Base-by-base conservation (phyloP, 23 tunicate genomes). In the Diplosoma virens region DNA sequence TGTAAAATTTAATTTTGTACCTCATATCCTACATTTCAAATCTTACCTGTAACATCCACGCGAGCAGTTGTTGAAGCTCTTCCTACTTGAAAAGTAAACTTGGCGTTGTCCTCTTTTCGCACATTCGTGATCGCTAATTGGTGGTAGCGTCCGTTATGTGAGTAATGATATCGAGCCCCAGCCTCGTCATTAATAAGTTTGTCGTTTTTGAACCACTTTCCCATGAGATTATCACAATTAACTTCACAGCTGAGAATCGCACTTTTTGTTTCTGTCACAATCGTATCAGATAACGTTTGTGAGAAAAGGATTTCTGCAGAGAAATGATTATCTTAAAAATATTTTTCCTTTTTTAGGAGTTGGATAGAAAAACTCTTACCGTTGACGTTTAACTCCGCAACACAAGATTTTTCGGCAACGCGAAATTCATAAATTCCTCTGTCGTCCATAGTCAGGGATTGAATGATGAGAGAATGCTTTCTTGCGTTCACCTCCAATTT, bases 141-240 rank as follows among this genome's bases (percentile, higher is more conserved):
- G 1, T 28, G 41, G 60, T 58, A 37, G 3, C 24, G 72, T 32
- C 53, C 81, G 14, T 56, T 32, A 16, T 66, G 33, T 18, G 56
- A 22, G 32, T 71, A 58, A 27, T 37, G 77, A 21, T 28, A 47
- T 37, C 83, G 70, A 50, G 60, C 55, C 16, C 48, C 28, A 48
- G 66, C 72, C 21, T 50, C 81, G 0, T 71, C 75, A 28, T 55
- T 65, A 20, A 90, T 17, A 3, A 18, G 70, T 30, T 73, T 60
- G 1, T 92, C 92, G 52, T 92, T 79, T 71, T 74, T 75, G 1
- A 65, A 35, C 97, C 97, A 92, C 25, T 32, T 25, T 28, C 97
- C 97, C 5, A 63, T 52, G 6, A 81, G 50, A 5, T 85, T 81
- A 9, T 54, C 87, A 22, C 56, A 45, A 11, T 81, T 76, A 6